Base-by-base conservation (phyloP, 1,140 invertebrate genomes). In the Drosophila pseudoobscura region DNA sequence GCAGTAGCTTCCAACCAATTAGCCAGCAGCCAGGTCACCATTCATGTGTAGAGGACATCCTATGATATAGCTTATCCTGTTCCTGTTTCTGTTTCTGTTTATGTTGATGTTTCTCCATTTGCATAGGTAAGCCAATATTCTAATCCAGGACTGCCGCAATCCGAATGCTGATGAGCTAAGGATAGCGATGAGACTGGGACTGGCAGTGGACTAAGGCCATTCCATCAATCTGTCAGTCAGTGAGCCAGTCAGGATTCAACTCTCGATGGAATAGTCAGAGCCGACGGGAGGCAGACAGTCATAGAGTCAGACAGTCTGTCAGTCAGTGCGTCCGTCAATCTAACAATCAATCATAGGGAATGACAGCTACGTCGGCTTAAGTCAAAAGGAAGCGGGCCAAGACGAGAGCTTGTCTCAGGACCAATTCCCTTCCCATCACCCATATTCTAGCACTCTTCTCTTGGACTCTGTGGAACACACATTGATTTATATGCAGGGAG, bases 271-370 rank as follows among this genome's bases (percentile, higher is more conserved):
- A 31, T 9, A 8, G 29, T 41, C 52, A 51, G 24, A 47, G 35
- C 41, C 43, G 53, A 20, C 49, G 11, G 9, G n/a, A 50, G 41
- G 29, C 41, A 31, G 55, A 13, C 56, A 50, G 46, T 15, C 44
- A 53, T 49, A 9, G 52, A 43, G 46, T 17, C 24, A 44, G 58
- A 45, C 62, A 62, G 76, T 22, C 29, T 22, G 56, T 15, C 56
- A 66, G 50, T 45, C 24, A 60, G 73, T 69, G 63, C 74, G 82
- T 80, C 77, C 78, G 70, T 88, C 83, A 83, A 83, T 87, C 83
- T 70, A 73, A 60, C 83, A 83, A 87, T 87, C 83, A 88, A 87
- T 87, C 83, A 87, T 83, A 76, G 31, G 57, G 83, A 83, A 88
- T 88, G 83, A 87, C 83, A 87, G 83, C 60, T 55, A 79, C 65